Evolutionary conservation across 2,113 vertebrate species (phyloP), one percentile per base, ranked within the genome.

Genomic region (Trogon surrucura): DNA sequence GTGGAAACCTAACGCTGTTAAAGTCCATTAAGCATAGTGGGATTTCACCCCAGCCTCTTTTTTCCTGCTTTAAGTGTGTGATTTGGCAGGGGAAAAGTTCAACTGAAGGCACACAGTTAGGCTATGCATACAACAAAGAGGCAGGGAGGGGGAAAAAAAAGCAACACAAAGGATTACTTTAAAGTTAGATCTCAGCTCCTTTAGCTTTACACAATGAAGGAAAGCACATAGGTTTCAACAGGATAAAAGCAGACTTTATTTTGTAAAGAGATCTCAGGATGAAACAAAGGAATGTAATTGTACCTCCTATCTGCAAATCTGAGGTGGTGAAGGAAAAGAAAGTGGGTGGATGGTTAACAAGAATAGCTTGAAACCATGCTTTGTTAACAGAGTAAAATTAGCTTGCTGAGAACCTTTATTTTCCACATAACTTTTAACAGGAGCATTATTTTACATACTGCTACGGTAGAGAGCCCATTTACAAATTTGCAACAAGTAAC

Each of bases 341-440:
- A 94, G 97, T 96, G 83, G 93, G 92, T 97, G 81, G 78, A 94
- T 95, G 80, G 67, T 64, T 97, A 96, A 96, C 87, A 95, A 97
- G 91, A 96, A 97, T 95, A 92, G 91, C 82, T 96, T 95, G 96
- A 97, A 98, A 95, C 87, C 95, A 34, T 66, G 80, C 95, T 97
- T 95, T 97, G 91, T 97, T 97, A 91, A 73, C 29, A 85, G 79
- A 95, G 95, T 97, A 98, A 98, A 98, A 96, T 98, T 98, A 98
- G 89, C 96, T 97, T 90, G 92, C 96, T 97, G 95, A 97, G 97
- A 98, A 97, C 89, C 58, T 97, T 97, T 89, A 83, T 96, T 96
- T 96, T 96, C 89, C 78, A 85, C 61, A 74, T 80, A 95, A 97
- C 84, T 92, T 86, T 93, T 97, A 93, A 92, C 85, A 60, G 75